Conservation (phyloP, 2,113 vertebrate genomes). For the Haemorhous mexicanus region DNA sequence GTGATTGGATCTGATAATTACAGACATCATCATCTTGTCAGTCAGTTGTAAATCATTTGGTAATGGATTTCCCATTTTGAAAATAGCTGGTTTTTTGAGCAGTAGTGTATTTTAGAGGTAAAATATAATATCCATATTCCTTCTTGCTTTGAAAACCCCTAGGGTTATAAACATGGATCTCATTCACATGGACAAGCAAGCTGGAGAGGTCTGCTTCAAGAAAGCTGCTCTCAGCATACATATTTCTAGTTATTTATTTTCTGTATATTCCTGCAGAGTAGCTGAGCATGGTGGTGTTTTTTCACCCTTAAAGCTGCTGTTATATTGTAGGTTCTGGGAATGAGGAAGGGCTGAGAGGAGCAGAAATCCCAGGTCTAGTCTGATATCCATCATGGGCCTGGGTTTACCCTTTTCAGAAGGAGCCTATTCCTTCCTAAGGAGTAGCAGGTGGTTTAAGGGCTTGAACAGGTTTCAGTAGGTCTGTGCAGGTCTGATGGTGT, state of each 20-base stretch:
- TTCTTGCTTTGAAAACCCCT: neutral
- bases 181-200: neutral
- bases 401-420: neutral
- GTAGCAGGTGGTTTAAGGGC: neutral
- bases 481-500: neutral
- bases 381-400: neutral
- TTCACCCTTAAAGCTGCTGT: neutral
- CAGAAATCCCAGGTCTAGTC: neutral
- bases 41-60: slow-evolving; percentile 34
- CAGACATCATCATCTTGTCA: slow-evolving; percentile 50
- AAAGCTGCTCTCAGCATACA: neutral
- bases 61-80: slow-evolving; percentile 8
- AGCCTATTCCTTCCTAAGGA: neutral
- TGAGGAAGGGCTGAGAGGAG: neutral
- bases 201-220: neutral
- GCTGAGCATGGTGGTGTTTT: neutral
- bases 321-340: neutral
- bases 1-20: slow-evolving; percentile 41
- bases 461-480: neutral
- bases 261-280: neutral
- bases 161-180: neutral
- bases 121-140: neutral
- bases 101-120: neutral
- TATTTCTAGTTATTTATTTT: neutral
- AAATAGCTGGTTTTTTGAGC: neutral